phyloP scores from a whole-genome alignment of 2,113 vertebrate genomes.

The Danionella cerebrum region DNA sequence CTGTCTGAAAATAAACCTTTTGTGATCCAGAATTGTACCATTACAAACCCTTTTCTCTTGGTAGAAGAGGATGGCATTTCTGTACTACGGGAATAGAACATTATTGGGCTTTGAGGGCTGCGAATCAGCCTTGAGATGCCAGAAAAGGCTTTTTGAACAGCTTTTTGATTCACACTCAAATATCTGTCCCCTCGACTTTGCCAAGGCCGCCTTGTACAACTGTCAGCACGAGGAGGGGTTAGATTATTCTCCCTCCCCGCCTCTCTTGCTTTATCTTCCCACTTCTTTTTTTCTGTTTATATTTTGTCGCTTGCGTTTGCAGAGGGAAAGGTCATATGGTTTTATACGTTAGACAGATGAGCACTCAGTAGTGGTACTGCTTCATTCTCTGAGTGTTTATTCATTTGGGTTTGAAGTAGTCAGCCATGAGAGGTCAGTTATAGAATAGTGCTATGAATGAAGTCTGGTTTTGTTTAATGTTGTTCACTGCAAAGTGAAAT shows the following conservation, averaged over 20 bases:
- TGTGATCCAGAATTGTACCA: slow-evolving; percentile 6
- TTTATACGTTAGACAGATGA: background rate
- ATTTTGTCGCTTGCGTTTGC: background rate
- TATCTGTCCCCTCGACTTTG: slow-evolving; percentile 21
- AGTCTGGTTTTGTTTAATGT: too few relatives aligned
- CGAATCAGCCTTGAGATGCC: slow-evolving; percentile 27
- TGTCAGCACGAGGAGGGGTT: slow-evolving; percentile 21
- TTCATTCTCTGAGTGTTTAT: background rate
- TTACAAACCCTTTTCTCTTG: slow-evolving; percentile 5
- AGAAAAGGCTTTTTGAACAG: slow-evolving; percentile 16
- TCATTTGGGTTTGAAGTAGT: background rate
- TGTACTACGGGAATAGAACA: background rate
- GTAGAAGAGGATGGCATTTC: background rate
- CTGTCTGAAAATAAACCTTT: slow-evolving; percentile 6
- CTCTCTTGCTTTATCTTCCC: background rate
- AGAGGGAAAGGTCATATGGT: background rate
- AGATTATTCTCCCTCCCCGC: slow-evolving; percentile 15
- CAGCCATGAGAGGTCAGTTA: background rate
- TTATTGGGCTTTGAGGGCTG: slow-evolving; percentile 17
- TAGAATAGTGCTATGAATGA: background rate
- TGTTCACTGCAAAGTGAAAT: too few relatives aligned
- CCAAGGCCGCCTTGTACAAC: slow-evolving; percentile 27
- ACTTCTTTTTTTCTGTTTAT: background rate
- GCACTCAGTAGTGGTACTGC: background rate
- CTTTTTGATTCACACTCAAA: slow-evolving; percentile 33